Conservation (phyloP, 2,888 invertebrate species). For the Elysia crispata region DNA sequence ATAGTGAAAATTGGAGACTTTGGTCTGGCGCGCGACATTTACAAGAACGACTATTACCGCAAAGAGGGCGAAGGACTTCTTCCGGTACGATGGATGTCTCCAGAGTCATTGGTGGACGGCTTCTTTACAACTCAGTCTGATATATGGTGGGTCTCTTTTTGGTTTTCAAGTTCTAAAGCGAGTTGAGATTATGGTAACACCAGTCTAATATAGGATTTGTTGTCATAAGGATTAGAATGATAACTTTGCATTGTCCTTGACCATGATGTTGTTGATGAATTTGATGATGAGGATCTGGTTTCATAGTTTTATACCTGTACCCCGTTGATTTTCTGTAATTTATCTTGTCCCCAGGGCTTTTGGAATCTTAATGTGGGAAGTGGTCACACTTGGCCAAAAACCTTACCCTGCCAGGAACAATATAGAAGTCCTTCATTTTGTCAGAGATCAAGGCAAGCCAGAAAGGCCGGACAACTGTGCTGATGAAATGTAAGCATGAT, state of each 20-base stretch:
- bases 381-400: conserved; percentile 95
- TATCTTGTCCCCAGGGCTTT: conserved; percentile 77
- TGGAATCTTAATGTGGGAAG: conserved; percentile 94
- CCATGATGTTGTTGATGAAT: no score
- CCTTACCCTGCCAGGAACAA: conserved; percentile 97
- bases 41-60: conserved; percentile 97
- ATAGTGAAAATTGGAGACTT: conserved; percentile 98
- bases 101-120: conserved; percentile 96
- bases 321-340: no score
- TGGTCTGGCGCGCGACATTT: conserved; percentile 96
- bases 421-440: conserved; percentile 92
- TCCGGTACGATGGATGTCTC: conserved; percentile 99
- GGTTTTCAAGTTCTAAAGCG: no score
- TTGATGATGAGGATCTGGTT: no score
- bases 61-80: conserved; percentile 93
- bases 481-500: conserved; percentile 79
- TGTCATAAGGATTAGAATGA: no score
- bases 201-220: no score
- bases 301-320: neutral
- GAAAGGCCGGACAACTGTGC: conserved; percentile 87
- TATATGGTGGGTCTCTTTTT: conserved; percentile 86
- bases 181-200: no score
- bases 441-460: conserved; percentile 91
- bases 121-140: conserved; percentile 98
- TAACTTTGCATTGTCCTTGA: no score